Conservation (phyloP, 2,113 vertebrate species). For the Pomatostomus ruficeps region DNA sequence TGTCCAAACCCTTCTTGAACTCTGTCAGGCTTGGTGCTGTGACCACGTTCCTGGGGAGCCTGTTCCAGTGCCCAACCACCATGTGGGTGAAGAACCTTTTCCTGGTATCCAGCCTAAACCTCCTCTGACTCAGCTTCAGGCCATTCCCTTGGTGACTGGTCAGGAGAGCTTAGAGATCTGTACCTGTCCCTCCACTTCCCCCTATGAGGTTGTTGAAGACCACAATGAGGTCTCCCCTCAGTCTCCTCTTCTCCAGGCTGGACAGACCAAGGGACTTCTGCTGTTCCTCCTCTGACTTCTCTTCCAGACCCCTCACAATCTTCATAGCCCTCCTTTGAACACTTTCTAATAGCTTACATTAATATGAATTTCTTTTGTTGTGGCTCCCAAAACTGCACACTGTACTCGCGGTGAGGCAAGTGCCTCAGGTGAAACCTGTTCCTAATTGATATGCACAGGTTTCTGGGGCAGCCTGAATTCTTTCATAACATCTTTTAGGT, state of each 20-base stretch:
- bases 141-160: fast-evolving
- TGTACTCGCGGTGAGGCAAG: too few species aligned
- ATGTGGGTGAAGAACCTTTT: not conserved
- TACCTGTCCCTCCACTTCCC: not conserved
- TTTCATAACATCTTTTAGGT: not conserved
- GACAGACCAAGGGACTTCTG: not conserved
- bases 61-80: not conserved
- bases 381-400: too few species aligned
- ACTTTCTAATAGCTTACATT: not conserved
- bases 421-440: not conserved
- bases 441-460: not conserved
- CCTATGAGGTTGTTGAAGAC: not conserved
- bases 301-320: not conserved
- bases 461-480: not conserved
- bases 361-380: not conserved
- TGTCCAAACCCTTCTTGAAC: not conserved
- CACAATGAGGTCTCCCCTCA: not conserved
- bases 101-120: fast-evolving
- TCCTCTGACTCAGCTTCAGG: not conserved
- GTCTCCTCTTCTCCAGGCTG: not conserved
- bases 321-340: not conserved
- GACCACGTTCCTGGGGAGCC: not conserved
- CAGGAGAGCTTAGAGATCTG: not conserved
- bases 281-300: not conserved
- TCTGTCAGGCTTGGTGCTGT: not conserved